Evolutionary conservation across 2,888 invertebrate species (phyloP).

Genomic region (Eupithecia centaureata): DNA sequence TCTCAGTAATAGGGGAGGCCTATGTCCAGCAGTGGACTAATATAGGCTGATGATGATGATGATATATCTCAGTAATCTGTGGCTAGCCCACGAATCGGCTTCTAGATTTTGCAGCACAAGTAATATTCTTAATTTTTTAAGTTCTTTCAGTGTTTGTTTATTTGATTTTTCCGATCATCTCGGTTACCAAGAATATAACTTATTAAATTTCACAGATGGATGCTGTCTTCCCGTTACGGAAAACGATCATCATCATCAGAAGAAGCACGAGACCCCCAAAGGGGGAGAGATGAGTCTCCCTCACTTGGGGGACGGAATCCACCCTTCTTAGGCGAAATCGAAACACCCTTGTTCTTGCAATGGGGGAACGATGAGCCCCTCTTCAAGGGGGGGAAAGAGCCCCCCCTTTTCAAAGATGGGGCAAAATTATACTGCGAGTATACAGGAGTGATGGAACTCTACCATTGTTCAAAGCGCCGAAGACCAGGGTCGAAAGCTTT

Average conservation of each 20-base stretch:
- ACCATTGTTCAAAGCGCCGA: constrained; percentile 47
- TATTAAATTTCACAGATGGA: constrained; percentile 54
- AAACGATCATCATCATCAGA: constrained; percentile 56
- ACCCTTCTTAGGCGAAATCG: constrained; percentile 1
- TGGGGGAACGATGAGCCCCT: constrained; percentile 3
- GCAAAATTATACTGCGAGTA: constrained; percentile 51
- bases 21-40: too few relatives aligned
- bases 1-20: too few relatives aligned
- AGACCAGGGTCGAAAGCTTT: neutral
- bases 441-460: constrained; percentile 56
- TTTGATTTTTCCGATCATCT: too few relatives aligned
- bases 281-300: constrained; percentile 1
- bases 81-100: too few relatives aligned
- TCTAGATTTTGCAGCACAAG: too few relatives aligned
- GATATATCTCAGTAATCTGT: too few relatives aligned
- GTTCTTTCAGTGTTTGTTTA: too few relatives aligned
- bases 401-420: constrained; percentile 6
- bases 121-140: too few relatives aligned
- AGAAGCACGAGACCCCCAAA: neutral
- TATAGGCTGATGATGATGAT: too few relatives aligned
- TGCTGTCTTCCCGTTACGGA: constrained; percentile 68
- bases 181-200: too few relatives aligned
- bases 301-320: neutral
- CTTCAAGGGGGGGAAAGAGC: neutral
- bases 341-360: constrained; percentile 7